Percentiles rank a stretch among this genome's conserved stretches.
Evolutionary conservation across 2,888 invertebrate species (phyloP).

Genomic region (Catocala fraxini): DNA sequence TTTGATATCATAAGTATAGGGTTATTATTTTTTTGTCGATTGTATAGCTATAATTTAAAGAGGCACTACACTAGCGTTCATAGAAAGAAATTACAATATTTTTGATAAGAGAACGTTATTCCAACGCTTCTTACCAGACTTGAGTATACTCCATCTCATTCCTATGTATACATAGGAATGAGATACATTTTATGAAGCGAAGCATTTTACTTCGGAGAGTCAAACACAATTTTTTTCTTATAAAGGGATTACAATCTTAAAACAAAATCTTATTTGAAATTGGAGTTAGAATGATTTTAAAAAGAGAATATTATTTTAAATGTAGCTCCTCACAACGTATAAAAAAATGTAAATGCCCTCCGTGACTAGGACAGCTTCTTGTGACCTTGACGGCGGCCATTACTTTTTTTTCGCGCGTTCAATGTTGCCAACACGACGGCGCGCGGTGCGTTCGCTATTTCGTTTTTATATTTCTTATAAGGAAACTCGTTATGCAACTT

Average conservation of each 20-base stretch:
- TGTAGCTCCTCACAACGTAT: conserved; percentile 66
- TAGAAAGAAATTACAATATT: too few species aligned
- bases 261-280: neutral
- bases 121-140: too few species aligned
- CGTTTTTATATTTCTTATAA: conserved; percentile 71
- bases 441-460: conserved; percentile 74
- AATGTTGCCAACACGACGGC: conserved; percentile 83
- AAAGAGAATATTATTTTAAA: conserved; percentile 58
- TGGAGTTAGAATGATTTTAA: conserved; percentile 38
- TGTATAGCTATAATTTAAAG: conserved; percentile 4
- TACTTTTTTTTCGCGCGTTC: conserved; percentile 84
- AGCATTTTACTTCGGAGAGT: too few species aligned
- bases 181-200: too few species aligned
- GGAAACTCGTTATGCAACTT: conserved; percentile 79
- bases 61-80: neutral
- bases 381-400: conserved; percentile 84
- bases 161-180: too few species aligned
- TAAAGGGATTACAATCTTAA: neutral
- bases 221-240: too few species aligned
- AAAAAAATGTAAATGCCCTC: conserved; percentile 84
- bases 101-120: too few species aligned
- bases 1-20: conserved; percentile 19
- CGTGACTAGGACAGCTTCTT: conserved; percentile 86
- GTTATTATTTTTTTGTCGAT: conserved; percentile 15
- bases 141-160: too few species aligned